phyloP scores from a whole-genome alignment of 53 echinoderm and acorn worm genomes.

The Arbacia lixula region DNA sequence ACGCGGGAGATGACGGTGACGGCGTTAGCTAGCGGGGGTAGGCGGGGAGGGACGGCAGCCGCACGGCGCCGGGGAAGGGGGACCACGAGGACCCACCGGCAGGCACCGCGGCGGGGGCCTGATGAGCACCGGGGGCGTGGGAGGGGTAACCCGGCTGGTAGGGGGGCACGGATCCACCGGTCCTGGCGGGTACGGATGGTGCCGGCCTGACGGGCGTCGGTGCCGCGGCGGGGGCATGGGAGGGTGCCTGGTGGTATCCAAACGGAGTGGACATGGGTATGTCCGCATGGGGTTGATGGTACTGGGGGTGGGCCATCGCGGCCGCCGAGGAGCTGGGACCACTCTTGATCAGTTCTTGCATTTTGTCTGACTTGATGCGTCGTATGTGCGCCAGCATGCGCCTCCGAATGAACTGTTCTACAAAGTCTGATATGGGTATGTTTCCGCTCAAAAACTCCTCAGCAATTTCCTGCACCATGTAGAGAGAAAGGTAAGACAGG shows the following conservation, averaged over 20 bases:
- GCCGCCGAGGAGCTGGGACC: neutral
- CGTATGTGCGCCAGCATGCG: slow-evolving; percentile 76
- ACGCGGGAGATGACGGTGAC: no score
- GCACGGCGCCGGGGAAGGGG: neutral
- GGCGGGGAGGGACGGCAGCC: slow-evolving; percentile 20
- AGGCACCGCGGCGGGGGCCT: no score
- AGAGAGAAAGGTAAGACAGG: no score
- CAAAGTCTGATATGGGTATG: slow-evolving; percentile 70
- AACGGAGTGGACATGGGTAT: slow-evolving; percentile 35
- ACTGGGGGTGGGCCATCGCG: neutral
- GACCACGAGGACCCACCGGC: no score
- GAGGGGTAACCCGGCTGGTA: no score
- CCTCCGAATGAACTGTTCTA: slow-evolving; percentile 78
- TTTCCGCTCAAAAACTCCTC: slow-evolving; percentile 80
- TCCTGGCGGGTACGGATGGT: neutral
- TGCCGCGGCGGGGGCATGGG: neutral
- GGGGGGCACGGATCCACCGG: slow-evolving; percentile 5
- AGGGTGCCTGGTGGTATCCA: neutral
- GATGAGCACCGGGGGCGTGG: no score
- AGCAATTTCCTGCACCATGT: slow-evolving; percentile 95
- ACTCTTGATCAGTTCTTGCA: slow-evolving; percentile 70
- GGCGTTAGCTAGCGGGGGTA: slow-evolving; percentile 28
- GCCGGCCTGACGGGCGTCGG: neutral
- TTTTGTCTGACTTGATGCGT: slow-evolving; percentile 93
- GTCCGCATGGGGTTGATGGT: slow-evolving; percentile 8